Base-by-base conservation (phyloP, 1,140 invertebrate species). In the Zaprionus capensis region DNA sequence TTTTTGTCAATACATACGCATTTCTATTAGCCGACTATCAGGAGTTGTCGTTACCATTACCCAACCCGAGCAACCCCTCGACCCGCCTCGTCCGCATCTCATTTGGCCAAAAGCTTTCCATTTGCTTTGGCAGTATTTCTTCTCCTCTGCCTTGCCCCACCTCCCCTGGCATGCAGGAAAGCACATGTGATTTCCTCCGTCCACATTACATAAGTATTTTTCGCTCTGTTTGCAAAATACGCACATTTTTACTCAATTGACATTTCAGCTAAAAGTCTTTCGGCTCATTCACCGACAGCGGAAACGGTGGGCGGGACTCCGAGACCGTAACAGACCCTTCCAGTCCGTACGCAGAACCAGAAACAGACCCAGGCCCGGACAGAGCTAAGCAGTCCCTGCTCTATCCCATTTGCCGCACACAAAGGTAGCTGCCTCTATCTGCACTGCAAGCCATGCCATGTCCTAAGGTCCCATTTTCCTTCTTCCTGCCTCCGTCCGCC, bases 231-330 rank as follows among this genome's bases (percentile, higher is more conserved):
- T 76, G 70, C 74, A 72, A 73, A 77, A 73, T 77, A 77, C 75
- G 75, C 63, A 77, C 75, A 77, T 77, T 77, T 76, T 77, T 73
- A 73, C 75, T 72, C 70, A 77, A 77, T 77, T 77, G 75, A 77
- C 75, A 77, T 77, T 73, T 77, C 44, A 72, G 75, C 75, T 72
- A 73, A 77, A 67, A 77, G 75, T 73, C 75, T 72, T 67, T 46
- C 41, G 66, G 62, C 64, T 22, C 71, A 51, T 51, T 65, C 66
- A 59, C 12, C 56, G 49, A 28, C 65, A 63, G 53, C 61, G 73
- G 61, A 76, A 76, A 44, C 58, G 57, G 59, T 65, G 73, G 73
- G 67, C 67, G 55, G 73, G 67, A 58, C 28, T 11, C 63, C 4
- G 14, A 49, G 46, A 57, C 63, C 61, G 53, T 57, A 57, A 46